A percentile compares a stretch with the other conserved stretches of the same genome.
phyloP scores from a whole-genome alignment of 1,140 invertebrate species.

The Bombus confusus region DNA sequence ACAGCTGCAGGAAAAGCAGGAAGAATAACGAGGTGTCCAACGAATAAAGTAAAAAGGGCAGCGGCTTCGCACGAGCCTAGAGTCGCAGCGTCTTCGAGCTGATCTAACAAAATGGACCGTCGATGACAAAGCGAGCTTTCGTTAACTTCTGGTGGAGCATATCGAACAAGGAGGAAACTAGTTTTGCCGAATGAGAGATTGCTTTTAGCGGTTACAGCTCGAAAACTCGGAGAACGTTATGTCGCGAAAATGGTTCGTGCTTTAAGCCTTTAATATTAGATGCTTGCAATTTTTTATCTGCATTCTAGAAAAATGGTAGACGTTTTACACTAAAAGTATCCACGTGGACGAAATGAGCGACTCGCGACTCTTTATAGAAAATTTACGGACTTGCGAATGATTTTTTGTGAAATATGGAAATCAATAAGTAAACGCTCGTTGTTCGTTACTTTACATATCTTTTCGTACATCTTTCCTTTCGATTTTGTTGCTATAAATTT shows the following conservation, averaged over 20 bases:
- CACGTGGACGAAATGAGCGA: no score
- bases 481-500: no score
- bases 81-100: constrained; percentile 12
- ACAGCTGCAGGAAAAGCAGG: constrained; percentile 1
- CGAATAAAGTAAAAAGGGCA: constrained; percentile 19
- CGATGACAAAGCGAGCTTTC: neutral
- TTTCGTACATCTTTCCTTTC: no score
- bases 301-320: no score
- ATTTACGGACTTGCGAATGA: no score
- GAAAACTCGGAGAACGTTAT: neutral
- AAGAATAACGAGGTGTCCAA: constrained; percentile 43
- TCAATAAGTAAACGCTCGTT: no score
- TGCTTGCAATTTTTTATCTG: neutral
- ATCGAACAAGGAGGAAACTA: constrained; percentile 12
- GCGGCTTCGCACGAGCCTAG: no score
- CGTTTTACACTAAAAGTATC: no score
- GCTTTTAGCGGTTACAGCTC: neutral
- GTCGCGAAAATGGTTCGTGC: neutral
- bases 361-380: no score
- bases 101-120: neutral
- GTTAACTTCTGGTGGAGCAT: neutral
- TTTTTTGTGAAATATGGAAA: no score
- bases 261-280: neutral
- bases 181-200: neutral
- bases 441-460: neutral